Percentiles rank a stretch among this genome's conserved stretches.
Conservation (phyloP, 92 coral and sea anemone genomes). For the Montipora capitata region DNA sequence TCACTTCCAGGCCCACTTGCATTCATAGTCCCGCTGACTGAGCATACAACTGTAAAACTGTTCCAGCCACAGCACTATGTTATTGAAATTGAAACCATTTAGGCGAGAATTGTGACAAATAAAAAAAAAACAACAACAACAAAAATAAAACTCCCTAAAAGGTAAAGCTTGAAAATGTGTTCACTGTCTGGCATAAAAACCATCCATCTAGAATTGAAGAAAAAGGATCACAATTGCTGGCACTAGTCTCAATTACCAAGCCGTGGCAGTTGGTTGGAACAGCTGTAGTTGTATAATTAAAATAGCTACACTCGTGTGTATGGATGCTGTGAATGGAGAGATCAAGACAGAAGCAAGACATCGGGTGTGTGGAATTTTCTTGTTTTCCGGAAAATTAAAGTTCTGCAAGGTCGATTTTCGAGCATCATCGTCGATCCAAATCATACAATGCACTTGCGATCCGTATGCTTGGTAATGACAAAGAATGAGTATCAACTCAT, state of each 20-base stretch:
- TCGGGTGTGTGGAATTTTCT: not conserved
- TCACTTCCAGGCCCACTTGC: not conserved
- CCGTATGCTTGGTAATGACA: not conserved
- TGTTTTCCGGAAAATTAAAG: not conserved
- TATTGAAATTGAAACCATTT: too few relatives aligned
- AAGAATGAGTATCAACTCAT: not conserved
- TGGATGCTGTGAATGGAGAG: not conserved
- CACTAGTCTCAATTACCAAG: too few relatives aligned
- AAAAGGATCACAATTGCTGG: too few relatives aligned
- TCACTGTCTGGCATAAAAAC: too few relatives aligned
- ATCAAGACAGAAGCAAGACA: not conserved
- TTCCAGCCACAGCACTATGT: not conserved
- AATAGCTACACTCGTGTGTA: not conserved
- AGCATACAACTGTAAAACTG: not conserved
- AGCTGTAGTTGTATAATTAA: not conserved
- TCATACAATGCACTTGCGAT: not conserved
- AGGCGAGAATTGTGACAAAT: too few relatives aligned
- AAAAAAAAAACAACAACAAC: too few relatives aligned
- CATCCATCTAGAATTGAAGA: too few relatives aligned
- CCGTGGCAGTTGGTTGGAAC: not conserved
- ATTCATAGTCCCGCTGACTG: not conserved
- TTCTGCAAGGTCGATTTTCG: not conserved
- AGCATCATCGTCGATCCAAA: not conserved
- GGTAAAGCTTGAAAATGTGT: too few relatives aligned
- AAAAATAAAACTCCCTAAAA: too few relatives aligned